Evolutionary conservation across 2,797 vertebrate species (phyloP).

Genomic region (Mus minutoides): DNA sequence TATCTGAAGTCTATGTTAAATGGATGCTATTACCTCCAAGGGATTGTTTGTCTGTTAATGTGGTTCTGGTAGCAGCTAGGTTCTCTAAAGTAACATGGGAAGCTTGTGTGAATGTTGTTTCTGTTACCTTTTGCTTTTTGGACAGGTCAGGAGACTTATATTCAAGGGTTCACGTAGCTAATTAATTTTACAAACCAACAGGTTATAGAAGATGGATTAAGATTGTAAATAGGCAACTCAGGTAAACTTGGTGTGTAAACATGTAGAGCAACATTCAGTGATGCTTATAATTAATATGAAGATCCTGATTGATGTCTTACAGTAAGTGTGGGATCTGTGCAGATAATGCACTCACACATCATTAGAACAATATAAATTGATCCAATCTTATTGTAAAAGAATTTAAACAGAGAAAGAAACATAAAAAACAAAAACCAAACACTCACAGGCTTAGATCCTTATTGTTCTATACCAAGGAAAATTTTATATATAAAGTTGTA

Average conservation of each 20-base stretch:
- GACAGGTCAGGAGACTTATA: conserved; percentile 46
- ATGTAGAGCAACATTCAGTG: not conserved
- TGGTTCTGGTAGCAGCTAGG: not conserved
- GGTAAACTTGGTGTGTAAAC: not conserved
- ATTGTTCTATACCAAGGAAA: conserved; percentile 18
- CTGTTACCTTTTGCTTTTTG: conserved; percentile 43
- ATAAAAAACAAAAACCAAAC: not conserved
- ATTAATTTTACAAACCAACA: conserved; percentile 38
- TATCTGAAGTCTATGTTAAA: not conserved
- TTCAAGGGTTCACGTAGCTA: conserved; percentile 17
- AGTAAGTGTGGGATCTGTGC: not conserved
- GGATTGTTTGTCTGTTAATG: not conserved
- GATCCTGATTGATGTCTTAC: not conserved
- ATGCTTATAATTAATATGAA: not conserved
- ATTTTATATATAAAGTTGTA: conserved; percentile 5
- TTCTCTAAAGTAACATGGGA: not conserved
- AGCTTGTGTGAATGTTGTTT: conserved; percentile 36
- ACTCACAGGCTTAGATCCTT: not conserved
- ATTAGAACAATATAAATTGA: not conserved
- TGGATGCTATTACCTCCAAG: not conserved
- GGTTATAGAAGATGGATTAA: conserved; percentile 3
- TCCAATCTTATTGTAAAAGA: not conserved
- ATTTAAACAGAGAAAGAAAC: not conserved
- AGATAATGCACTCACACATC: not conserved
- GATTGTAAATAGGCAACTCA: not conserved